Evolutionary conservation across 2,888 invertebrate genomes (phyloP).

Genomic region (Sminthurides aquaticus): DNA sequence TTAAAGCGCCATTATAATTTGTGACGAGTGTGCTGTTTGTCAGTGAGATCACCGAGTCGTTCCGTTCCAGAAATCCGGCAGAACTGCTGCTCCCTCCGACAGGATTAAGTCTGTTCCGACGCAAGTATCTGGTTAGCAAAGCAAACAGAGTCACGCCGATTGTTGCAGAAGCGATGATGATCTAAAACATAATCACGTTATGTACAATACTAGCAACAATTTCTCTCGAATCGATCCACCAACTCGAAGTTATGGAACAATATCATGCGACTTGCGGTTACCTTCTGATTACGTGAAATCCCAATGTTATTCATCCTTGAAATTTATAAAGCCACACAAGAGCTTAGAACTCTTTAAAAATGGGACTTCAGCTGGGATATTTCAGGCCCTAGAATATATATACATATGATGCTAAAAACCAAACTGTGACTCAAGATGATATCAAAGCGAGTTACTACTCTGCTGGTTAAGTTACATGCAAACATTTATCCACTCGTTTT

Average conservation of each 20-base stretch:
- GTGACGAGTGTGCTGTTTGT: slow-evolving; percentile 22
- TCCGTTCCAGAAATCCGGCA: slow-evolving; percentile 13
- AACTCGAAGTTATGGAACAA: too few species aligned
- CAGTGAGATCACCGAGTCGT: slow-evolving; percentile 23
- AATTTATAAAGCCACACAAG: too few species aligned
- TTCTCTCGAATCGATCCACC: not conserved
- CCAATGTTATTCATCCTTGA: not conserved
- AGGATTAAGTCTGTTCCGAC: slow-evolving; percentile 49
- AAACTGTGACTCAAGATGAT: too few species aligned
- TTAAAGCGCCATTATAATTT: slow-evolving; percentile 16
- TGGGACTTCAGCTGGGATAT: too few species aligned
- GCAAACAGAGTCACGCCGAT: slow-evolving; percentile 75
- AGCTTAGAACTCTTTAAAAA: too few species aligned
- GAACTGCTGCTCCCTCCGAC: not conserved
- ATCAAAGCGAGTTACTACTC: too few species aligned
- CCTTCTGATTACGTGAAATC: slow-evolving; percentile 30
- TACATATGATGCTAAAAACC: too few species aligned
- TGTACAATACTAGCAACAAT: not conserved
- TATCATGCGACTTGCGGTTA: too few species aligned
- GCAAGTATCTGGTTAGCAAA: slow-evolving; percentile 69
- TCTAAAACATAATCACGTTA: slow-evolving; percentile 49
- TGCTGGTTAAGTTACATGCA: too few species aligned
- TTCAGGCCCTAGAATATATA: too few species aligned
- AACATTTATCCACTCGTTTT: too few species aligned
- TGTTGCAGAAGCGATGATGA: slow-evolving; percentile 64